A percentile compares a stretch with the other conserved stretches of the same genome.
These are phyloP conservation scores for Parapristionchus giblindavisi DNA, from an alignment of 2,888 invertebrate species.

Conservation along the genomic window DNA sequence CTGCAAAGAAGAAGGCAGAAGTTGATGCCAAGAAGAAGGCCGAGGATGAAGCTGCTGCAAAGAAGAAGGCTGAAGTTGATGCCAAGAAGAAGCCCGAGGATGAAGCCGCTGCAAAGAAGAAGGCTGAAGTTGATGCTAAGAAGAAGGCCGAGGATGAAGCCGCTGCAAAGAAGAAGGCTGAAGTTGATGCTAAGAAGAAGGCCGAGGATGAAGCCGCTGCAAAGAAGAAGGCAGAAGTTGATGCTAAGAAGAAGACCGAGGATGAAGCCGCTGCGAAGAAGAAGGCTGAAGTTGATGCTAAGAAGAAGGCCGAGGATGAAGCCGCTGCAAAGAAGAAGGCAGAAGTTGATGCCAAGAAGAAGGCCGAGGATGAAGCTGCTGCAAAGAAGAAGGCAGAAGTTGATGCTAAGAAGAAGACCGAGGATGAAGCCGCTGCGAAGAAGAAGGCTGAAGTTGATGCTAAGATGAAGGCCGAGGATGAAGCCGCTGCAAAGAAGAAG, in stretches of 20 bases:
- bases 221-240: neutral
- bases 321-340: neutral
- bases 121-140: neutral
- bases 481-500: neutral
- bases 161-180: neutral
- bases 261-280: neutral
- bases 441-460: neutral
- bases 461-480: too few relatives aligned
- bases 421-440: neutral
- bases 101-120: neutral
- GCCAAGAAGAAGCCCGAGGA: neutral
- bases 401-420: neutral
- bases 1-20: slow-evolving; percentile 16
- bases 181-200: neutral
- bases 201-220: neutral
- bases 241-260: neutral
- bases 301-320: neutral
- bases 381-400: neutral
- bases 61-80: neutral
- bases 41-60: neutral
- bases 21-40: neutral
- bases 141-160: neutral
- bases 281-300: neutral
- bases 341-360: neutral
- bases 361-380: neutral